Conservation (phyloP, 92 coral and sea anemone species). For the Actinernus sp. region DNA sequence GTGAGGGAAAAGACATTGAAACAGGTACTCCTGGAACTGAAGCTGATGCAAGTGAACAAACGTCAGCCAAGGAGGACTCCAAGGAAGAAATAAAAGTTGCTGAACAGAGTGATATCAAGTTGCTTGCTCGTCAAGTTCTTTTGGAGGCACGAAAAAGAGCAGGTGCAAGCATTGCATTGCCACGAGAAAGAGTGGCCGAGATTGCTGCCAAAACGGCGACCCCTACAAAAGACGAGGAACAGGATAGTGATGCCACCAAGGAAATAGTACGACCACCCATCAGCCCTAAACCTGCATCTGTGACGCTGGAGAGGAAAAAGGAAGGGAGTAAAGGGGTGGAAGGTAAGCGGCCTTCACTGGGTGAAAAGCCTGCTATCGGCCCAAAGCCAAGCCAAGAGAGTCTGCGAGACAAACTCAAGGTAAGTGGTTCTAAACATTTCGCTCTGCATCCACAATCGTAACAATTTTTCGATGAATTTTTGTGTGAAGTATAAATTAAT, state of each 20-base stretch:
- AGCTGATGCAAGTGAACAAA: too few relatives aligned
- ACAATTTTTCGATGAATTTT: too few relatives aligned
- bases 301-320: too few relatives aligned
- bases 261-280: too few relatives aligned
- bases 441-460: too few relatives aligned
- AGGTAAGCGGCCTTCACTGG: slow-evolving; percentile 2
- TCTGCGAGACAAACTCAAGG: slow-evolving; percentile 28
- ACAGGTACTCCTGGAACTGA: too few relatives aligned
- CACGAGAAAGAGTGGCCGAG: slow-evolving; percentile 79
- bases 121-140: slow-evolving; percentile 87
- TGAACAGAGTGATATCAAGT: slow-evolving; percentile 73
- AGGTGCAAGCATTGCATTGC: slow-evolving; percentile 86
- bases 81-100: slow-evolving; percentile 18
- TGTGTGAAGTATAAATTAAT: too few relatives aligned
- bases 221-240: neutral
- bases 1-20: neutral
- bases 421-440: too few relatives aligned
- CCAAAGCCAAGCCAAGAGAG: slow-evolving; percentile 20
- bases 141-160: slow-evolving; percentile 95
- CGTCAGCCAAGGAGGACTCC: slow-evolving; percentile 1
- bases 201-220: slow-evolving; percentile 16
- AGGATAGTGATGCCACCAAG: neutral
- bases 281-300: too few relatives aligned
- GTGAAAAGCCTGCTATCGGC: slow-evolving; percentile 6
- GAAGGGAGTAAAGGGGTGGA: too few relatives aligned